phyloP scores from a whole-genome alignment of 2,888 invertebrate species.

The Polyommatus iphigenia region DNA sequence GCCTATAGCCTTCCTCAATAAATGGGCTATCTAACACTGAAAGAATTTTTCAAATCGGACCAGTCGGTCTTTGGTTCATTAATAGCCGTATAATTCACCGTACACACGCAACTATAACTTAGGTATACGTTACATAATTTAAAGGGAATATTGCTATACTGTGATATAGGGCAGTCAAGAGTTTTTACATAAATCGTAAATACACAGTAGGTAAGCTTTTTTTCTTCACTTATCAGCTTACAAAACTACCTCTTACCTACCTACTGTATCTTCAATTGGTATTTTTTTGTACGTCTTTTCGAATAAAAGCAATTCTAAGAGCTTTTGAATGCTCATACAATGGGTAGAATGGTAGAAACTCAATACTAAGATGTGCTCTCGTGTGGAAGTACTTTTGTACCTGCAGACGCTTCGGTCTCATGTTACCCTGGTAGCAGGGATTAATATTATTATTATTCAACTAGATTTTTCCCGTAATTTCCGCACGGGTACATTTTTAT shows the following conservation, averaged over 20 bases:
- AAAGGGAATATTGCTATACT: too few relatives aligned
- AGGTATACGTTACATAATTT: background rate
- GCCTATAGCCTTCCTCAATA: too few relatives aligned
- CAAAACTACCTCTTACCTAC: background rate
- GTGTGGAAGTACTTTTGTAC: conserved; percentile 42
- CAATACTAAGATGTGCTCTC: conserved; percentile 50
- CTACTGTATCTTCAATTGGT: conserved; percentile 21
- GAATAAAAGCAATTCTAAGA: conserved; percentile 28
- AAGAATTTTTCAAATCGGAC: too few relatives aligned
- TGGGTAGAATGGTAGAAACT: conserved; percentile 50
- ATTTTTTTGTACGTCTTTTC: background rate
- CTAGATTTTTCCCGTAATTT: background rate
- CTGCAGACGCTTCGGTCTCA: conserved; percentile 11
- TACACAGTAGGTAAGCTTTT: background rate
- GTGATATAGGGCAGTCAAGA: too few relatives aligned
- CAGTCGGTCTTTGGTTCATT: too few relatives aligned
- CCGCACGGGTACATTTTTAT: too few relatives aligned
- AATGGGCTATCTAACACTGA: too few relatives aligned
- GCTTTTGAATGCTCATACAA: conserved; percentile 34
- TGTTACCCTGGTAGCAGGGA: conserved; percentile 25
- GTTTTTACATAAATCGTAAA: background rate
- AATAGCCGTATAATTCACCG: too few relatives aligned
- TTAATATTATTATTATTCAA: background rate
- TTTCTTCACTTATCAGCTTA: conserved; percentile 4
- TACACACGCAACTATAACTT: too few relatives aligned